Evolutionary conservation across 2,797 vertebrate species (phyloP).

Genomic region (Mallotus villosus): DNA sequence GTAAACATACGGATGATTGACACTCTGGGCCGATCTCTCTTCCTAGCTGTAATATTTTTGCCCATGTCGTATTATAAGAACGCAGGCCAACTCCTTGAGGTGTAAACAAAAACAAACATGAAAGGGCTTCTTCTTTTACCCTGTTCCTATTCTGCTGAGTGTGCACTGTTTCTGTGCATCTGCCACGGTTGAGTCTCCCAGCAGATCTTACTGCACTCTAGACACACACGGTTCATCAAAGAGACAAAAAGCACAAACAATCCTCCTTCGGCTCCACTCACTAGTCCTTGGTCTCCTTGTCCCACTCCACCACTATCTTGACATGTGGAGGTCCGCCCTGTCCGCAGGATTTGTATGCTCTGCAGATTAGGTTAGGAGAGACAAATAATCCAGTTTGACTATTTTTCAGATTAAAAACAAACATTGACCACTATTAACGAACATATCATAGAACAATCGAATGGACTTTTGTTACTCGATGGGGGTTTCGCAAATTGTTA

Average conservation of each 20-base stretch:
- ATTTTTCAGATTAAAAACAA: background rate
- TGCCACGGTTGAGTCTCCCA: background rate
- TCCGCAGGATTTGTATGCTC: slow-evolving; percentile 95
- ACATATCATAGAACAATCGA: background rate
- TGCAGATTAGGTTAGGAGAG: slow-evolving; percentile 52
- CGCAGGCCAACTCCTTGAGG: too few relatives aligned
- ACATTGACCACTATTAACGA: background rate
- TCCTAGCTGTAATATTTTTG: background rate
- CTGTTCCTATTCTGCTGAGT: too few relatives aligned
- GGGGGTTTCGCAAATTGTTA: background rate
- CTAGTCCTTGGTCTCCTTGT: slow-evolving; percentile 99
- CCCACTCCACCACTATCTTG: slow-evolving; percentile 98
- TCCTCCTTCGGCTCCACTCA: slow-evolving; percentile 72
- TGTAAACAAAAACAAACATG: too few relatives aligned
- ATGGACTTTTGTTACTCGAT: too few relatives aligned
- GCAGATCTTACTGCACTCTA: background rate
- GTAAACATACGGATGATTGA: too few relatives aligned
- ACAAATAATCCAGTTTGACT: background rate
- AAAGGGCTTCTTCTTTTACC: too few relatives aligned
- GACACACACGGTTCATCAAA: slow-evolving; percentile 1
- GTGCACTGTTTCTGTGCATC: background rate
- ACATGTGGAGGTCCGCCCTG: slow-evolving; percentile 93
- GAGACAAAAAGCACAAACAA: background rate
- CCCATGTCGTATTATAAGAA: background rate
- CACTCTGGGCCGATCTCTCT: background rate